Base-by-base conservation (phyloP, 2,888 invertebrate genomes). In the Smittia sp. region DNA sequence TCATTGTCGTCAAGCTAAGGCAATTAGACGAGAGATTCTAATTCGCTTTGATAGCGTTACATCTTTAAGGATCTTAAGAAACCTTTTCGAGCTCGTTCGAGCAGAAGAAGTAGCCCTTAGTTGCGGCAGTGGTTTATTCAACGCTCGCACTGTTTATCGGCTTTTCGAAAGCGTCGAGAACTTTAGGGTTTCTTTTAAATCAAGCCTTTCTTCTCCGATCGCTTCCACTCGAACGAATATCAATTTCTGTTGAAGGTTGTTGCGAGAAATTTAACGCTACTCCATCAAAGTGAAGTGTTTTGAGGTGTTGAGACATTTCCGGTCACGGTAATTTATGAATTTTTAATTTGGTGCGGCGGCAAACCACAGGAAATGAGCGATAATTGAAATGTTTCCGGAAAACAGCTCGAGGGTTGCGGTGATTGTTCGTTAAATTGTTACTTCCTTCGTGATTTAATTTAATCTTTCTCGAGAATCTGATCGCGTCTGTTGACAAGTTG, bases 351-450 rank as follows among this genome's bases (percentile, higher is more conserved):
- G 18, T 24, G 58, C 9, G 13, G 20, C 13, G 41, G 46, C 20
- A 11, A 25, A 68, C 68, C 46, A 68, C 68, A 20, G 68, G 68
- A 68, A 68, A 41, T 68, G 46, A 25, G 39, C 68, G 46, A 68
- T 68, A 68, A 68, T 41, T 24, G 22, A 1, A 46, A 66, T 24
- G 25, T 68, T 68, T 68, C 68, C 68, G 68, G 68, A 41, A 20
- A 68, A 24, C 41, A 41, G 22, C 18, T 11, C 27, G 27, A 66
- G n/a, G 11, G 11, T 66, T 66, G 66, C 38, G 66, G 27, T 39
- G 20, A 32, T 27, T 20, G 38, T 39, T 46, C 11, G 15, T 46
- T 46, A n/a, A 46, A 46, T 46, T 46, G 11, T 15, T 46, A 46
- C 46, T n/a, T 46, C 32, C 11, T 63, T 25, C n/a, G 25, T 24